Conservation (phyloP, 2,888 invertebrate species). For the Chrysopilus asiliformis region DNA sequence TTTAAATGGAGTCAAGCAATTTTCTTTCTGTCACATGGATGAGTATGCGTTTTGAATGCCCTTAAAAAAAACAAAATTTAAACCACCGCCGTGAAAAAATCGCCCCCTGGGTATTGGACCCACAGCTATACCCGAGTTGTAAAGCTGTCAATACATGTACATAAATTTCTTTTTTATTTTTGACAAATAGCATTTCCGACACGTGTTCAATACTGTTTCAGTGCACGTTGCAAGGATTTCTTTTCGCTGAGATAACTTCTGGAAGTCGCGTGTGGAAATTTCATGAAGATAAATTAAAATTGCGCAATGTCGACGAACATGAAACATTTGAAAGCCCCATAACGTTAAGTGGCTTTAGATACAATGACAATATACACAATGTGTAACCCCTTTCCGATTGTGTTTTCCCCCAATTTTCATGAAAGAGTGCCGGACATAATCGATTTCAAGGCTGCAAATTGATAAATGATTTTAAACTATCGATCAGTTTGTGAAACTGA, state of each 20-base stretch:
- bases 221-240: neutral
- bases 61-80: conserved; percentile 1
- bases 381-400: too few species aligned
- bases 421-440: too few species aligned
- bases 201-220: conserved; percentile 3
- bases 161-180: conserved; percentile 6
- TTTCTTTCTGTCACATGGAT: neutral
- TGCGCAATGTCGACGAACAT: too few species aligned
- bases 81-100: conserved; percentile 5
- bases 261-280: neutral
- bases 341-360: too few species aligned
- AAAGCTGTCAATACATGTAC: conserved; percentile 9
- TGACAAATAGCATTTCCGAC: conserved; percentile 9
- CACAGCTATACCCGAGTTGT: conserved; percentile 8
- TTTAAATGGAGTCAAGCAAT: conserved; percentile 8
- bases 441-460: too few species aligned
- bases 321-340: too few species aligned
- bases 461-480: too few species aligned
- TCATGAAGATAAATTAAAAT: neutral
- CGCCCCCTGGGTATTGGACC: conserved; percentile 8
- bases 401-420: too few species aligned
- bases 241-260: neutral
- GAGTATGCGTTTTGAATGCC: neutral
- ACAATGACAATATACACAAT: too few species aligned
- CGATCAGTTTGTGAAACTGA: too few species aligned